These are phyloP conservation scores for Tragelaphus scriptus DNA, from an alignment of 2,113 vertebrate genomes.

Conservation along the genomic window DNA sequence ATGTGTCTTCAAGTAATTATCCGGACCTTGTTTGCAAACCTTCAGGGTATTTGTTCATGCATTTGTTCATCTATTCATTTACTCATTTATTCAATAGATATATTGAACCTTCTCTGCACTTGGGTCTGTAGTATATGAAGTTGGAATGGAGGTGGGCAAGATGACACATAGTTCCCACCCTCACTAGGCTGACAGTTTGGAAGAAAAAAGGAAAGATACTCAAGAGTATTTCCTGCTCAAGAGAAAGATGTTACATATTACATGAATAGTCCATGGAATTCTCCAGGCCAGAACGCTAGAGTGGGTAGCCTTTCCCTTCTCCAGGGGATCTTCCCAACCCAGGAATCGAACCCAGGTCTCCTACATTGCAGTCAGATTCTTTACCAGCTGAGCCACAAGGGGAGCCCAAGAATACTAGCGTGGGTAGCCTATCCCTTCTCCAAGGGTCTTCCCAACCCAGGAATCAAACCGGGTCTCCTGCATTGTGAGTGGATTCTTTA, in stretches of 20 bases:
- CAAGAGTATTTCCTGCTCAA: background rate
- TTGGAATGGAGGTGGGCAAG: background rate
- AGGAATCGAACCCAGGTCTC: background rate
- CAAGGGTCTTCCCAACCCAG: background rate
- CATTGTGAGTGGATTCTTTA: background rate
- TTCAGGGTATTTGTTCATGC: background rate
- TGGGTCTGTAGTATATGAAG: background rate
- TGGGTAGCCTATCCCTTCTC: background rate
- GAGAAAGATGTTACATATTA: background rate
- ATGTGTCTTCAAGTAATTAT: background rate
- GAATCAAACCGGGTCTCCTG: background rate
- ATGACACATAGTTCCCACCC: background rate
- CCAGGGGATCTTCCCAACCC: background rate
- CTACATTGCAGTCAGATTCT: background rate
- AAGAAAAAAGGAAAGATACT: slow-evolving; percentile 13
- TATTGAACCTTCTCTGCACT: background rate
- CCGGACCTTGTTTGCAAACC: background rate
- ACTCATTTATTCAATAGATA: background rate
- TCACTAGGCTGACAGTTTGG: background rate
- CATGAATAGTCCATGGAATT: background rate
- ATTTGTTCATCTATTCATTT: background rate
- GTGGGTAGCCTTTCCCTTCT: background rate
- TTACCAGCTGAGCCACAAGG: background rate
- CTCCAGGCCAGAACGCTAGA: background rate
- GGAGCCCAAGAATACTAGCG: background rate